phyloP scores from a whole-genome alignment of 2,113 vertebrate genomes.

The Crypturellus undulatus region DNA sequence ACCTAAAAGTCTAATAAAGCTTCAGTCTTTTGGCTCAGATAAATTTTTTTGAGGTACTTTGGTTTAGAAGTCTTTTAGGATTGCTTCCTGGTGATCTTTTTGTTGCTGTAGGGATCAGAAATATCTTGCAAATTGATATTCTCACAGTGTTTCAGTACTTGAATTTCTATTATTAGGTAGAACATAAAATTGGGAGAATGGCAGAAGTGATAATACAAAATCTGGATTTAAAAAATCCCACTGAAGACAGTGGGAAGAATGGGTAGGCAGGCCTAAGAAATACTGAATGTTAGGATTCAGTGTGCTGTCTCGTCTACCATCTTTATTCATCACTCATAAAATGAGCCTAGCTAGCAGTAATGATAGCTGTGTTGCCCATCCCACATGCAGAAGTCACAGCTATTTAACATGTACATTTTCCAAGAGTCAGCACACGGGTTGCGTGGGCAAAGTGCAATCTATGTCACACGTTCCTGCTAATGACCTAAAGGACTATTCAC shows the following conservation, averaged over 20 bases:
- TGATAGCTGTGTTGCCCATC: background rate
- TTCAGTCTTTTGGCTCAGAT: background rate
- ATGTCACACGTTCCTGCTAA: conserved; percentile 47
- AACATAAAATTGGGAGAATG: background rate
- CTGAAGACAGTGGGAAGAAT: background rate
- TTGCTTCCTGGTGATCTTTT: background rate
- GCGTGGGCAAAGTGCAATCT: conserved; percentile 7
- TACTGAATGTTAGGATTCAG: background rate
- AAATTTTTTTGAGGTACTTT: background rate
- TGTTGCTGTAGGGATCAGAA: background rate
- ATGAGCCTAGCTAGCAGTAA: background rate
- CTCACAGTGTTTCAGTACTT: background rate
- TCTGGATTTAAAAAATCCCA: background rate
- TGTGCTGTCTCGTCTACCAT: background rate
- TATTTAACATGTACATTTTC: conserved; percentile 34
- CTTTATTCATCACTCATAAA: background rate
- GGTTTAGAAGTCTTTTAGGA: background rate
- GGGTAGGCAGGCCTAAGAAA: background rate
- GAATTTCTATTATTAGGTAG: background rate
- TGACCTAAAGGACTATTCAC: conserved; percentile 46
- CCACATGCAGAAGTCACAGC: background rate
- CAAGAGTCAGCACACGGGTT: conserved; percentile 22
- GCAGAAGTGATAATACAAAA: conserved; percentile 2
- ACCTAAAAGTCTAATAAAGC: background rate
- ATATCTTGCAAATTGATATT: background rate